Conservation (phyloP, 1,140 invertebrate species). For the Drosophila melanogaster region DNA sequence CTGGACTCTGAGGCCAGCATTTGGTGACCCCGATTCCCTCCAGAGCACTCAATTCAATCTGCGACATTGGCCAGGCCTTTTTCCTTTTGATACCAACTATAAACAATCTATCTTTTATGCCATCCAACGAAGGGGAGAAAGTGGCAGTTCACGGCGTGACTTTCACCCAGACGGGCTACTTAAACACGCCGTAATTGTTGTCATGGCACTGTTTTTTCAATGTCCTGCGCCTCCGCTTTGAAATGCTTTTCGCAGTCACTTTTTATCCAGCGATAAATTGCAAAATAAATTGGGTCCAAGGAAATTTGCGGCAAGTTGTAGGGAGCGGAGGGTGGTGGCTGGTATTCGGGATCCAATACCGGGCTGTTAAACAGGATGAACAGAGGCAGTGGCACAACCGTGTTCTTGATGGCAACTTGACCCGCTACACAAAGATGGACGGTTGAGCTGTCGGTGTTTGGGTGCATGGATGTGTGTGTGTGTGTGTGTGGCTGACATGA, state of each 20-base stretch:
- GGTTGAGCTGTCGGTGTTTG: neutral
- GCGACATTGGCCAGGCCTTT: neutral
- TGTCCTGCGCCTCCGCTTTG: constrained; percentile 12
- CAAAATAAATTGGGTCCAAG: constrained; percentile 48
- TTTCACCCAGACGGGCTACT: constrained; percentile 1
- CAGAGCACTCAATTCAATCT: neutral
- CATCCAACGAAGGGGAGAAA: neutral
- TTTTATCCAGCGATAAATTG: constrained; percentile 40
- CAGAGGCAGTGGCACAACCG: neutral
- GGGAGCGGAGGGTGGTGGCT: neutral
- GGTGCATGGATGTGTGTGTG: neutral
- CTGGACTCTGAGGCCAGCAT: too few relatives aligned
- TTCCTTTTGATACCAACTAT: neutral
- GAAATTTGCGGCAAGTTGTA: neutral
- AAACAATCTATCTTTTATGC: neutral
- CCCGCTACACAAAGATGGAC: constrained; percentile 1
- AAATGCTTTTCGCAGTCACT: constrained; percentile 34
- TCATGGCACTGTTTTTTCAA: constrained; percentile 9
- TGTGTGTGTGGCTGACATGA: neutral
- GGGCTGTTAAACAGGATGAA: constrained; percentile 1
- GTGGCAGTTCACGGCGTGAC: neutral
- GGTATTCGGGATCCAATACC: too few relatives aligned
- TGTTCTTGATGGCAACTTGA: constrained; percentile 17
- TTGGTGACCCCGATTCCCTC: neutral
- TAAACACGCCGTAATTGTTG: constrained; percentile 38